A percentile compares a stretch with the other conserved stretches of the same genome.
Conservation (phyloP, 2,113 vertebrate genomes). For the Motacilla alba region DNA sequence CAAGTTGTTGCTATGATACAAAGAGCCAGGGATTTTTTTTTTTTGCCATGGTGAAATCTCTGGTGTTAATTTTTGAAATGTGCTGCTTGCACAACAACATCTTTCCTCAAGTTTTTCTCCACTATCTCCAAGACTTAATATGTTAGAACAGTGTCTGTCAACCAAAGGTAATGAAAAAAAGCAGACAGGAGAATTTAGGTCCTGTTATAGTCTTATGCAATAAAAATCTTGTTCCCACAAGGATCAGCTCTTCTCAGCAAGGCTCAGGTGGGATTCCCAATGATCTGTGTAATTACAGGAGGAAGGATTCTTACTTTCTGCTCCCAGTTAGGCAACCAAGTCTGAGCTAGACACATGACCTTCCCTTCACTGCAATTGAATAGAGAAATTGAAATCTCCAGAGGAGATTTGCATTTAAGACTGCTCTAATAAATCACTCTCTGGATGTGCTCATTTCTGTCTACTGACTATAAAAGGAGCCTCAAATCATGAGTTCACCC, state of each 20-base stretch:
- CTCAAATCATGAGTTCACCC: slow-evolving; percentile 7
- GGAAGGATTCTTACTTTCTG: neutral
- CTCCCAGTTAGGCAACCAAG: neutral
- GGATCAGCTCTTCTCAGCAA: neutral
- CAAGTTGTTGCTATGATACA: neutral
- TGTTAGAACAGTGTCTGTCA: neutral
- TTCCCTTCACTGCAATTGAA: neutral
- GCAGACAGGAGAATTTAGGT: neutral
- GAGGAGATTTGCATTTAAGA: slow-evolving; percentile 27
- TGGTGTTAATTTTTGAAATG: neutral
- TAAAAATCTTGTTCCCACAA: neutral
- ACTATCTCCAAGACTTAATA: neutral
- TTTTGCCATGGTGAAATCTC: neutral
- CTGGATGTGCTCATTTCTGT: neutral
- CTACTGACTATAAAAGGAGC: neutral
- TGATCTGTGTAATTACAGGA: neutral
- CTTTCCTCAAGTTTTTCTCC: neutral
- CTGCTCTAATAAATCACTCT: slow-evolving; percentile 22
- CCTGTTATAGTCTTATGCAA: neutral
- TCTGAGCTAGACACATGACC: neutral
- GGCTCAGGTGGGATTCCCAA: neutral
- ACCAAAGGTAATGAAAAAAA: neutral
- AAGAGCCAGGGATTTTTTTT: neutral
- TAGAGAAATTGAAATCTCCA: neutral
- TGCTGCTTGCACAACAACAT: neutral